phyloP scores from a whole-genome alignment of 2,888 invertebrate species.

The Altica lythri region DNA sequence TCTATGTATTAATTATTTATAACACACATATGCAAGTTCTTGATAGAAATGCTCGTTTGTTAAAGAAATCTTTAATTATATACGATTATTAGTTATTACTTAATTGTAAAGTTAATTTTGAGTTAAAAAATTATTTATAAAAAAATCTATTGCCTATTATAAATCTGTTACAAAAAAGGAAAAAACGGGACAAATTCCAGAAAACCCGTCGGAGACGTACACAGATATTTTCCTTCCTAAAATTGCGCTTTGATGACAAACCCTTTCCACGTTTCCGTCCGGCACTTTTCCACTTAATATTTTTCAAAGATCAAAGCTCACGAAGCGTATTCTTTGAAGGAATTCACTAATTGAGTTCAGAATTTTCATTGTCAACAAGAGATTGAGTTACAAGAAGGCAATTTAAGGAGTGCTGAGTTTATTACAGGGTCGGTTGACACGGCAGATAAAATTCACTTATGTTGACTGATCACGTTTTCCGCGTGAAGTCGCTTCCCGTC shows the following conservation, averaged over 20 bases:
- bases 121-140: too few species aligned
- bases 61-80: too few species aligned
- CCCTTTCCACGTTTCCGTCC: slow-evolving; percentile 19
- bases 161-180: too few species aligned
- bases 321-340: slow-evolving; percentile 20
- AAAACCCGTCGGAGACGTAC: too few species aligned
- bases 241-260: slow-evolving; percentile 5
- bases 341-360: slow-evolving; percentile 43
- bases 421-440: slow-evolving; percentile 45
- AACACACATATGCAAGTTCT: too few species aligned
- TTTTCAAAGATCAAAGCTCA: slow-evolving; percentile 33
- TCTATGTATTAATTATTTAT: too few species aligned
- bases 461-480: slow-evolving; percentile 52
- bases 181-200: too few species aligned
- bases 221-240: slow-evolving; percentile 10
- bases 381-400: slow-evolving; percentile 43
- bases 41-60: too few species aligned
- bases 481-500: slow-evolving; percentile 43
- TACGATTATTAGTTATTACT: too few species aligned
- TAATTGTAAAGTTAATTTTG: too few species aligned
- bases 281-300: slow-evolving; percentile 28
- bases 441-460: slow-evolving; percentile 49
- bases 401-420: slow-evolving; percentile 43
- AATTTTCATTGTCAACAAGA: slow-evolving; percentile 43
- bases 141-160: too few species aligned